Evolutionary conservation across 2,113 vertebrate genomes (phyloP), one percentile per base, ranked within the genome.

Genomic region (Smithornis capensis): DNA sequence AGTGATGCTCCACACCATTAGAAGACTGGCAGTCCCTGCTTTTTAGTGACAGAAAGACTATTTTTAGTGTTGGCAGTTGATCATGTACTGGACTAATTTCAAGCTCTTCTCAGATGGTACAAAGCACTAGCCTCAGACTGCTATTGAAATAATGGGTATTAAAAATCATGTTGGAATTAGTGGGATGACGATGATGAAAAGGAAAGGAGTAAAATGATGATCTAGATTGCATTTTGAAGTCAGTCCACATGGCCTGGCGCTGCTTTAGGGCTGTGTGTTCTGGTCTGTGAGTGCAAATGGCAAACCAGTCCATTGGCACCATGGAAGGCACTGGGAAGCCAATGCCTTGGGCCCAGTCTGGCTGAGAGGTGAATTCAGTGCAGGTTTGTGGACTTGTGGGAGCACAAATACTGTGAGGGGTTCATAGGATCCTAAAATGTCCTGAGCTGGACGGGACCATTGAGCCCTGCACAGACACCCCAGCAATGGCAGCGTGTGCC

Each of bases 41-140:
- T 80, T 92, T 87, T 75, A 62, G 93, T 95, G 95, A 86, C 90
- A 96, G 81, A 95, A 84, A 91, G 89, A 47, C 84, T 95, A 97
- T 97, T 96, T 97, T 97, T 96, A 93, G 93, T 62, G 33, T 35
- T 95, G 94, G 90, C 90, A 44, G 47, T 77, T 64, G 59, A 62
- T 83, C 82, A 83, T 7, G 5, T 80, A 28, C 79, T 95, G 92
- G 90, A 80, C 63, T 77, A 7, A 3, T 74, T 92, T 96, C 94
- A 95, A 27, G 57, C 74, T 82, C 87, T 79, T 95, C 94, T 96
- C 78, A 76, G 89, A 94, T 84, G 70, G 53, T 82, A 94, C 29
- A 29, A 91, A 92, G 73, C 50, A 59, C 87, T 87, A 47, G 62
- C 40, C 55, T 91, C 37, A 13, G 28, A 87, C n/a, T 69, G 44